Percentiles rank a stretch among this genome's conserved stretches.
phyloP scores from a whole-genome alignment of 1,140 invertebrate species.

The Drosophila nasuta region DNA sequence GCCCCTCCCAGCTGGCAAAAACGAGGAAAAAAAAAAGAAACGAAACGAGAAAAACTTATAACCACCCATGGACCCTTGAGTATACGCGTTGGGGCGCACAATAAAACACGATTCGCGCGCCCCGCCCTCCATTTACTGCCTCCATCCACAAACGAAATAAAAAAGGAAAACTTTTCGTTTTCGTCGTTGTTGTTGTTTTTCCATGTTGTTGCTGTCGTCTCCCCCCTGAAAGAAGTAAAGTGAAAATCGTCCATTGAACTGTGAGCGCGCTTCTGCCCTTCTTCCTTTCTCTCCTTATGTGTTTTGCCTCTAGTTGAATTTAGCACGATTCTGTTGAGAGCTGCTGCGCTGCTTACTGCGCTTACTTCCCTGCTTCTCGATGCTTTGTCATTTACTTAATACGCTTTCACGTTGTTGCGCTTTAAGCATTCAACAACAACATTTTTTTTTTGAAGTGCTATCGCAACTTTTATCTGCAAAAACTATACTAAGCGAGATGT shows the following conservation, averaged over 20 bases:
- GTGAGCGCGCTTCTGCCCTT: constrained; percentile 33
- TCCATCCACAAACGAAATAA: constrained; percentile 2
- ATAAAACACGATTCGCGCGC: constrained; percentile 24
- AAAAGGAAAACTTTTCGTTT: constrained; percentile 19
- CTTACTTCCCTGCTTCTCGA: background rate
- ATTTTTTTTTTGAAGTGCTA: constrained; percentile 19
- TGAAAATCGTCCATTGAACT: constrained; percentile 73
- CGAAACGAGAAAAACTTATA: constrained; percentile 23
- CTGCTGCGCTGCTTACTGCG: background rate
- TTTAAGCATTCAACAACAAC: constrained; percentile 46
- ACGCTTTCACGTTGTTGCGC: constrained; percentile 46
- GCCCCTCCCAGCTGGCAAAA: background rate
- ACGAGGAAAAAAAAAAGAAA: background rate
- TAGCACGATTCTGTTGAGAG: constrained; percentile 20
- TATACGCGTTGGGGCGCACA: constrained; percentile 31
- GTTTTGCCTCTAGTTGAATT: constrained; percentile 6
- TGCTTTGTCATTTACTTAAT: constrained; percentile 55
- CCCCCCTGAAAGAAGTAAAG: constrained; percentile 38
- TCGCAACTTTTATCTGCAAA: constrained; percentile 13
- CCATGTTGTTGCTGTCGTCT: constrained; percentile 21
- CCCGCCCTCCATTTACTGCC: background rate
- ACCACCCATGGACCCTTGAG: constrained; percentile 1
- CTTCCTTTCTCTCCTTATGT: background rate
- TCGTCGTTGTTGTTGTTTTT: background rate
- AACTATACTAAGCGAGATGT: background rate